Base-by-base conservation (phyloP, 2,888 invertebrate genomes). In the Cantharis nigra region DNA sequence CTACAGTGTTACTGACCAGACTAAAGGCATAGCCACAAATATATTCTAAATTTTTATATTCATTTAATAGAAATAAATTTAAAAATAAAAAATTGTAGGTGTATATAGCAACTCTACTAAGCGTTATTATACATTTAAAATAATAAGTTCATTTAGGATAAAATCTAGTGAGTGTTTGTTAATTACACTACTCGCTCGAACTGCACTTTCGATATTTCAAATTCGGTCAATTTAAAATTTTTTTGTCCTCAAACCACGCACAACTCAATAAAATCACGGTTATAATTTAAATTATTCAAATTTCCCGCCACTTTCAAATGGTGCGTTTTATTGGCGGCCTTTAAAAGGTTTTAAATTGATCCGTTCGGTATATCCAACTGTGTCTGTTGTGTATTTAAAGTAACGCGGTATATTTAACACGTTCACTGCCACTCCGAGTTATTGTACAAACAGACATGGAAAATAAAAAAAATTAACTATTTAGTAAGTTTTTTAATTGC, bases 341-440 rank as follows among this genome's bases (percentile, higher is more conserved):
- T 14, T 0, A 69, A 69, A 69, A 11, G 14, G 30, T 69, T 69
- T 69, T 30, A 26, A 69, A 63, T n/a, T 71, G 62, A 49, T 49
- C 49, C 49, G 49, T 49, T 49, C 49, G 49, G 49, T 49, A 49
- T 49, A 49, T 49, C 49, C n/a, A 7, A 79, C 77, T 71, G 81
- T 82, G 83, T 83, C 83, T 85, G 83, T 83, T 82, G 76, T 84
- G 83, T 85, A 85, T 85, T 85, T 82, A 81, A 23, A 80, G 63
- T 79, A 79, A 82, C 83, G 83, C 84, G 85, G 85, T 84, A 85
- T 83, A 87, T 86, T 87, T 87, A 86, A 87, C 84, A 85, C 83
- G 84, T 84, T 83, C 87, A 87, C 87, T 87, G 87, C 87, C 87
- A 87, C 84, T 86, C 84, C 86, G 85, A 82, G 83, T 83, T 84